Percentiles rank a stretch among this genome's conserved stretches.
Evolutionary conservation across 2,888 invertebrate genomes (phyloP).

Genomic region (Epirrhoe alternata): DNA sequence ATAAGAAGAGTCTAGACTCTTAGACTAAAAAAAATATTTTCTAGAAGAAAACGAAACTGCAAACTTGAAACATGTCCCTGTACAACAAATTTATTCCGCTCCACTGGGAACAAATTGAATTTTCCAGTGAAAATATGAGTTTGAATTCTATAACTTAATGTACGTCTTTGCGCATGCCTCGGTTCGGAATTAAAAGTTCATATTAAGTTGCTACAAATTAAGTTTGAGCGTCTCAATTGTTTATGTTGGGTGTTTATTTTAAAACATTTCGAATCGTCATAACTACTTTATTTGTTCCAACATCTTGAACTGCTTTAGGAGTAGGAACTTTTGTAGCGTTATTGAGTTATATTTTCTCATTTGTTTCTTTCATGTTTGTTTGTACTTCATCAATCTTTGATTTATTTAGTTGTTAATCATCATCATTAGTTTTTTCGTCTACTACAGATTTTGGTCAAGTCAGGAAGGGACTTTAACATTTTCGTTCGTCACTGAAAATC

Average conservation of each 20-base stretch:
- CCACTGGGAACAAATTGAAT: conserved; percentile 53
- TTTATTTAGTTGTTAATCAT: background rate
- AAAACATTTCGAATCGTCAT: background rate
- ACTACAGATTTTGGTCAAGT: no score
- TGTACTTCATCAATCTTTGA: background rate
- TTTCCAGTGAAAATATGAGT: conserved; percentile 53
- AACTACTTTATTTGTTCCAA: background rate
- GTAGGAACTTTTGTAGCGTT: background rate
- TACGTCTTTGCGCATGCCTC: conserved; percentile 41
- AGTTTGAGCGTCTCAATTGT: conserved; percentile 20
- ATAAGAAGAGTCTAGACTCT: background rate
- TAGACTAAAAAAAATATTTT: background rate
- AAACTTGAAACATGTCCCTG: conserved; percentile 30
- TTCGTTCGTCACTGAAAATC: no score
- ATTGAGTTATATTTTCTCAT: background rate
- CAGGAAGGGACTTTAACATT: no score
- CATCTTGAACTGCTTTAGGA: background rate
- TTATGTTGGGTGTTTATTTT: background rate
- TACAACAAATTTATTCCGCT: conserved; percentile 46
- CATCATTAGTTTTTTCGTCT: no score
- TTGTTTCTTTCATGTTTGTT: background rate
- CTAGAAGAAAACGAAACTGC: conserved; percentile 24
- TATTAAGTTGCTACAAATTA: conserved; percentile 24
- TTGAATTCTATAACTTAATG: conserved; percentile 49
- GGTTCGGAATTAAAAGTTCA: conserved; percentile 51